Base-by-base conservation (phyloP, 2,113 vertebrate genomes). In the Pelobates fuscus region DNA sequence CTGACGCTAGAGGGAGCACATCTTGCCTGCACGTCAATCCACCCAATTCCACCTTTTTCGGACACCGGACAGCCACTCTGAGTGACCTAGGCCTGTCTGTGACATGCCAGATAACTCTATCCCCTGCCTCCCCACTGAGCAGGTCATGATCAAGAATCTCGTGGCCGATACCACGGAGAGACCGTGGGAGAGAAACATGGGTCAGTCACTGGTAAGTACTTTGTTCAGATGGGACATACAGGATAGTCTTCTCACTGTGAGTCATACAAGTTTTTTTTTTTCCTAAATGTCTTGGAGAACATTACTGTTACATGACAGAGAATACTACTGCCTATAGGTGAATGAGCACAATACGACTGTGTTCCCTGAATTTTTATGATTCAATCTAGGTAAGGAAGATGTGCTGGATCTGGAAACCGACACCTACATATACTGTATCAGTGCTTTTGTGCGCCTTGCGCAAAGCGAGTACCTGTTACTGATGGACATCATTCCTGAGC, bases 341-440 rank as follows among this genome's bases (percentile, higher is more conserved):
- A 4, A 17, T 49, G 44, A 17, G 15, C 44, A 18, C 44, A 14
- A 4, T 49, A 5, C 10, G 4, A 18, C 44, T 17, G 44, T 49
- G 17, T 49, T 49, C 15, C 17, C 17, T 2, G 2, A 41, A 7
- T 12, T 41, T 41, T 12, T 41, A 12, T 41, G 14, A 1, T 49
- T 17, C 84, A 78, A 58, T 52, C 18, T 88, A 99, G 97, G 97
- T 60, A 97, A 96, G 79, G 96, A 98, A 0, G 97, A 99, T 14
- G 91, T 95, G 18, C 86, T 98, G 55, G 97, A 99, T 78, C 91
- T 96, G 1, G 97, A 99, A 88, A 98, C 96, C 0, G 95, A 98
- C 4, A 95, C 96, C 0, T 99, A 98, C 89, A 97, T 99, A 67
- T 95, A 98, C 90, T 98, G 95, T 0, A 88, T 98, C 86, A 98